Conservation (phyloP, 2,113 vertebrate genomes). For the Felis catus region F.catus_Fca126_mat1.0 CM031419.1:118947001-118947500, state of each 20-base stretch:
- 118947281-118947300: background rate
- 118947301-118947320: background rate
- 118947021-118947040: background rate
- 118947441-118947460: slow-evolving; percentile 42
- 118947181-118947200: background rate
- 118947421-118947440: slow-evolving; percentile 9
- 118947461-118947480: slow-evolving; percentile 58
- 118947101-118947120: background rate
- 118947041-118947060: background rate
- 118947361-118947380: background rate
- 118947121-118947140: background rate
- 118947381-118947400: background rate
- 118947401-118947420: background rate
- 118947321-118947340: background rate
- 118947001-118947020: background rate
- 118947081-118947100: slow-evolving; percentile 34
- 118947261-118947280: background rate
- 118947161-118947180: background rate
- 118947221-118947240: background rate
- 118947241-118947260: background rate
- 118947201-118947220: background rate
- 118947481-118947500: background rate
- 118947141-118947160: background rate
- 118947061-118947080: background rate
- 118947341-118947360: background rate